A percentile compares a stretch with the other conserved stretches of the same genome.
Conservation (phyloP, 2,888 invertebrate genomes). For the Scaptomyza flava region DNA sequence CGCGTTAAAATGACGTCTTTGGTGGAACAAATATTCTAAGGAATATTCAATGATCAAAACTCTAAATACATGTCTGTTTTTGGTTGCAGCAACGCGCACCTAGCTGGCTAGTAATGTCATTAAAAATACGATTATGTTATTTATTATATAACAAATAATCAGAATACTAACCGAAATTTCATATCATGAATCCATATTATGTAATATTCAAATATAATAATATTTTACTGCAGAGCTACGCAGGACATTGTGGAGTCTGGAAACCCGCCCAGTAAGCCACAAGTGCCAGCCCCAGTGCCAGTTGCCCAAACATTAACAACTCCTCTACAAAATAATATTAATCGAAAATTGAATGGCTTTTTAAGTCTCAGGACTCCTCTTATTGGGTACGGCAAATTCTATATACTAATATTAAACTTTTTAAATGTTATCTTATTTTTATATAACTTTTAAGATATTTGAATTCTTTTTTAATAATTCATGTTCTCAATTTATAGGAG, state of each 20-base stretch:
- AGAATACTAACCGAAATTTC: no score
- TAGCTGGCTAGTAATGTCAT: no score
- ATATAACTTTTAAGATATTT: neutral
- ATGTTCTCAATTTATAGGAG: slow-evolving; percentile 24
- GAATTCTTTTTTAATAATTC: neutral
- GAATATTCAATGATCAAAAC: no score
- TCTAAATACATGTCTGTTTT: no score
- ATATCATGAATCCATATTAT: neutral
- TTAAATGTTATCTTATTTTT: neutral
- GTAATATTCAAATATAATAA: neutral
- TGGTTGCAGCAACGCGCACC: no score
- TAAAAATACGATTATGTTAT: no score
- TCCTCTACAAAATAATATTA: slow-evolving; percentile 83
- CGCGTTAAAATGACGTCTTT: no score
- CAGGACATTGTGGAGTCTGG: slow-evolving; percentile 82
- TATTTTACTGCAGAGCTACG: slow-evolving; percentile 55
- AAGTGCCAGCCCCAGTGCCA: slow-evolving; percentile 56
- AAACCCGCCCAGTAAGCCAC: slow-evolving; percentile 72
- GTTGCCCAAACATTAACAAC: slow-evolving; percentile 66
- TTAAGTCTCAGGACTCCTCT: slow-evolving; percentile 83
- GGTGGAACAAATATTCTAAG: no score
- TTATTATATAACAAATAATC: no score
- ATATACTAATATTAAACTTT: neutral
- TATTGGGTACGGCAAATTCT: slow-evolving; percentile 79
- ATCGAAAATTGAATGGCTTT: slow-evolving; percentile 84